phyloP scores from a whole-genome alignment of 2,888 invertebrate genomes.

The Amphipoea oculea region DNA sequence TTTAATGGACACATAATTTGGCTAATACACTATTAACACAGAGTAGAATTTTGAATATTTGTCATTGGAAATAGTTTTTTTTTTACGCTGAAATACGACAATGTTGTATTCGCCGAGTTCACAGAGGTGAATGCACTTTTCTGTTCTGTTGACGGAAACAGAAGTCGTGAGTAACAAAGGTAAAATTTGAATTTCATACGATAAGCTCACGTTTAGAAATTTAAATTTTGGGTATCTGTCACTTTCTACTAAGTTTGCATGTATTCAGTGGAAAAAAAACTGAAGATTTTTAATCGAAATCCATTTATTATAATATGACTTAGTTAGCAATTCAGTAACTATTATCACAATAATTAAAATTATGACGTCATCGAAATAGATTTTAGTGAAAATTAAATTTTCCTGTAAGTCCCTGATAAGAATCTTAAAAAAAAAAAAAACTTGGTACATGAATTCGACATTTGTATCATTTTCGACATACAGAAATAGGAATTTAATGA shows the following conservation, averaged over 20 bases:
- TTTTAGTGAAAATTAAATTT: not conserved
- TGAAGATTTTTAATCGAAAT: not conserved
- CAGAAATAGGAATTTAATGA: not conserved
- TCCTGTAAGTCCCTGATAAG: not conserved
- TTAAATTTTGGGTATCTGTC: constrained; percentile 70
- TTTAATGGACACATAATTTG: constrained; percentile 46
- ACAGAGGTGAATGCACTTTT: constrained; percentile 78
- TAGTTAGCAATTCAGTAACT: not conserved
- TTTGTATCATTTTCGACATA: not conserved
- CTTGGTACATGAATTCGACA: not conserved
- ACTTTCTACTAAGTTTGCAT: constrained; percentile 71
- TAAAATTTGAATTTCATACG: constrained; percentile 79
- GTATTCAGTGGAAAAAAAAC: not conserved
- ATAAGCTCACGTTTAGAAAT: constrained; percentile 71
- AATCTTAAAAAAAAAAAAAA: not conserved
- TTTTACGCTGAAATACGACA: constrained; percentile 20
- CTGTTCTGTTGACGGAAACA: constrained; percentile 79
- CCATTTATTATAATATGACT: not conserved
- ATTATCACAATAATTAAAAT: not conserved
- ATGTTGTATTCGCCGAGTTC: constrained; percentile 36
- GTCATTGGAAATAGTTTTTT: constrained; percentile 11
- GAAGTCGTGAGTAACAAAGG: constrained; percentile 66
- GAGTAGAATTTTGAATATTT: constrained; percentile 30
- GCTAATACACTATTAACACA: constrained; percentile 20
- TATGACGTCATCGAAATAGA: not conserved